Conservation (phyloP, 2,888 invertebrate species). For the Tachina lurida region DNA sequence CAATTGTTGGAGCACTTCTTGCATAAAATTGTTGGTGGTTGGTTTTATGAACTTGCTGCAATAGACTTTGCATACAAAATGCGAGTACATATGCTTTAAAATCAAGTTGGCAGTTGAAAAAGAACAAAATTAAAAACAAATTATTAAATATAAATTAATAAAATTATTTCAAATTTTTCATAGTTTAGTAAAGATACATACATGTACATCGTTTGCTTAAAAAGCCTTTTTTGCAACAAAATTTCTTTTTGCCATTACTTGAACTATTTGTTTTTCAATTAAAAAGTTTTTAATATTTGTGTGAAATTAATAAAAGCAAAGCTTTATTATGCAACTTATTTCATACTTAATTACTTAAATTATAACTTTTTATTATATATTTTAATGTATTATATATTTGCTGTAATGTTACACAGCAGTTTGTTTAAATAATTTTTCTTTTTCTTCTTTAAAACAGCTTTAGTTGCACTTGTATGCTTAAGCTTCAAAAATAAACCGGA, state of each 20-base stretch:
- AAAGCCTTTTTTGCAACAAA: too few relatives aligned
- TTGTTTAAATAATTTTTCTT: too few relatives aligned
- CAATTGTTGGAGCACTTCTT: conserved; percentile 22
- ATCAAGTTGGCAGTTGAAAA: background rate
- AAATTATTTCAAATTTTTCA: too few relatives aligned
- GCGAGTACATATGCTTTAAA: background rate
- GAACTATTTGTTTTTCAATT: too few relatives aligned
- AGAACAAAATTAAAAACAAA: too few relatives aligned
- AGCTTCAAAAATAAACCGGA: conserved; percentile 28
- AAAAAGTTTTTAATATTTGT: too few relatives aligned
- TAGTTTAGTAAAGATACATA: too few relatives aligned
- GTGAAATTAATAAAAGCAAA: too few relatives aligned
- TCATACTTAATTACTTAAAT: background rate
- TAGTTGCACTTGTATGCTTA: background rate
- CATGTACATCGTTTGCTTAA: too few relatives aligned
- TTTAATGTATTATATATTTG: background rate
- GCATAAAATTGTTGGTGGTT: conserved; percentile 41
- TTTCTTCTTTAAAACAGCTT: background rate
- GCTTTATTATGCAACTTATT: too few relatives aligned
- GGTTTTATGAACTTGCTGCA: background rate
- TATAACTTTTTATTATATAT: background rate
- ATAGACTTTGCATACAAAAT: background rate
- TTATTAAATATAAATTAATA: too few relatives aligned
- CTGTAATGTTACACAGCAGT: background rate
- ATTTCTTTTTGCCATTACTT: too few relatives aligned